phyloP scores from a whole-genome alignment of 2,888 invertebrate genomes.

The Litoditis marina region DNA sequence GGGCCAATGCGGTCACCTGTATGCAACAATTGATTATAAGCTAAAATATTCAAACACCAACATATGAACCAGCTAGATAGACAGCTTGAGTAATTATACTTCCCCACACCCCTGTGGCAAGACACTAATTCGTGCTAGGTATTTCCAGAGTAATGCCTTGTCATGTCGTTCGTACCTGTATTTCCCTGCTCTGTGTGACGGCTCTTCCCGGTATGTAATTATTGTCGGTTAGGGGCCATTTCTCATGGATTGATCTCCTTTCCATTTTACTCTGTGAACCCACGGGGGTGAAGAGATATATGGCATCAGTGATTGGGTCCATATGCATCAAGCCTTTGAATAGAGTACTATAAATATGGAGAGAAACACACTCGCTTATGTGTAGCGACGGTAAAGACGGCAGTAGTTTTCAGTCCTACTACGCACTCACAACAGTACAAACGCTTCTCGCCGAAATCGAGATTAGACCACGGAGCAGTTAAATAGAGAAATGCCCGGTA shows the following conservation, averaged over 20 bases:
- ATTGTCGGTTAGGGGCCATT: conserved; percentile 60
- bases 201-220: conserved; percentile 61
- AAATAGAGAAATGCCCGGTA: no score
- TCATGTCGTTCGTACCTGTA: no score
- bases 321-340: conserved; percentile 49
- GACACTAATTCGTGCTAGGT: no score
- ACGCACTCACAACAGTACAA: no score
- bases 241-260: conserved; percentile 57
- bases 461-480: no score
- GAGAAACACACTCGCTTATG: no score
- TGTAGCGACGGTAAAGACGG: no score
- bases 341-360: background rate
- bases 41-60: background rate
- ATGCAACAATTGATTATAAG: conserved; percentile 1
- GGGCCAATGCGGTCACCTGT: conserved; percentile 75
- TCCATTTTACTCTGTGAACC: conserved; percentile 55
- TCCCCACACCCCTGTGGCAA: background rate
- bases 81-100: background rate
- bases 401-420: no score
- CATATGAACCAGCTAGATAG: background rate
- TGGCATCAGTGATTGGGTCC: conserved; percentile 55
- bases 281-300: conserved; percentile 60
- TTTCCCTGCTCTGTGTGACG: conserved; percentile 60
- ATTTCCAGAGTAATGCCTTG: background rate
- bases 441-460: no score